Conservation (phyloP, 64 coral and sea anemone genomes). For the Stylophora pistillata region DNA sequence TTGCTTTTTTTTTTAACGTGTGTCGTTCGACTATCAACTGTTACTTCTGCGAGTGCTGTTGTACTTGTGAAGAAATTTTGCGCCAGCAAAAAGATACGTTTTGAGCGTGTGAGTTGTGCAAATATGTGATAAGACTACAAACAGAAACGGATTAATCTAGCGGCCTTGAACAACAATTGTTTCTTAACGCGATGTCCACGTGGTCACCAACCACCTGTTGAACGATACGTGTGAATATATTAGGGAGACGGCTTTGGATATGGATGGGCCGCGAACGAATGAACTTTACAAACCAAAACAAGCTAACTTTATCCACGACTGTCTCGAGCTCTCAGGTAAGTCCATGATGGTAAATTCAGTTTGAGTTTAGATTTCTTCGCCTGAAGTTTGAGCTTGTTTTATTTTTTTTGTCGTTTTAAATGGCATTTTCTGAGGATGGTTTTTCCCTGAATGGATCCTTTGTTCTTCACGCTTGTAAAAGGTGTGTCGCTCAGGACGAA, state of each 20-base stretch:
- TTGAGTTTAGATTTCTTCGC: not conserved
- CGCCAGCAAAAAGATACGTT: too few species aligned
- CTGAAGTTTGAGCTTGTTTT: not conserved
- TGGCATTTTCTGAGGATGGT: not conserved
- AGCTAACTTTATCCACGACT: slow-evolving; percentile 23
- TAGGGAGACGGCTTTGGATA: not conserved
- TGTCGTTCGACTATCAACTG: too few species aligned
- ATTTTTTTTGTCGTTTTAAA: not conserved
- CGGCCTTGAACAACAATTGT: slow-evolving; percentile 26
- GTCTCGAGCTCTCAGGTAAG: slow-evolving; percentile 55
- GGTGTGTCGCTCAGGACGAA: not conserved
- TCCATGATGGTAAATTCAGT: not conserved
- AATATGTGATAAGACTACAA: not conserved
- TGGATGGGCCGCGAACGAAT: slow-evolving; percentile 55
- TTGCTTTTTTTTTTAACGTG: too few species aligned
- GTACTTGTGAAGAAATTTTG: too few species aligned
- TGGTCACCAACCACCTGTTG: slow-evolving; percentile 82
- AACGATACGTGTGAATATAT: slow-evolving; percentile 39
- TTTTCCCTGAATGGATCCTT: not conserved
- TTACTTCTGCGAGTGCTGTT: too few species aligned
- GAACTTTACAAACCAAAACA: slow-evolving; percentile 58
- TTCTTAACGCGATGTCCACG: slow-evolving; percentile 51
- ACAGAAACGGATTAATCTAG: not conserved
- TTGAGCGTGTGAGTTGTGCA: not conserved
- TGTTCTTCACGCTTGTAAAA: not conserved